These are phyloP conservation scores for Agrotis segetum DNA, from an alignment of 2,888 invertebrate genomes.

Conservation along the genomic window DNA sequence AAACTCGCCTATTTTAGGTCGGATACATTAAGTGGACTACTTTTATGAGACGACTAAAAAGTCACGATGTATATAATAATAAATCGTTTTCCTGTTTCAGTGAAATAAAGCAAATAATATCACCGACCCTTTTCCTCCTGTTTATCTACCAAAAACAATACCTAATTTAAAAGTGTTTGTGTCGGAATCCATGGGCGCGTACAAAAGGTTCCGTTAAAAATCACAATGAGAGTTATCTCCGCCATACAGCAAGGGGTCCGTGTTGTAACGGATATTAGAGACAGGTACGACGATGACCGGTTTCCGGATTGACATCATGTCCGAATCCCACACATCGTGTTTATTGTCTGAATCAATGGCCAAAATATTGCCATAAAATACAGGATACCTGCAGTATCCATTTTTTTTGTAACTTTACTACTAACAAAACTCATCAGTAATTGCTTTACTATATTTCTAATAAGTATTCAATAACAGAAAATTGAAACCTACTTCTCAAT, in stretches of 20 bases:
- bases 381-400: too few relatives aligned
- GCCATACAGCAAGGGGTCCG: constrained; percentile 19
- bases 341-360: constrained; percentile 20
- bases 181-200: neutral
- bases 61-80: too few relatives aligned
- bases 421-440: neutral
- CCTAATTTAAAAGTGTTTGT: constrained; percentile 2
- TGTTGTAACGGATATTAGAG: constrained; percentile 45
- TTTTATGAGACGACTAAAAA: too few relatives aligned
- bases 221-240: constrained; percentile 18
- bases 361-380: neutral
- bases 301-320: constrained; percentile 38
- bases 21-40: too few relatives aligned
- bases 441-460: neutral
- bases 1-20: too few relatives aligned
- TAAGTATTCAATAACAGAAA: too few relatives aligned
- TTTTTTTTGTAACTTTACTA: neutral
- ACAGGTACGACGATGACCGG: constrained; percentile 27
- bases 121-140: neutral
- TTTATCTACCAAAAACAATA: constrained; percentile 19
- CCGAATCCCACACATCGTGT: constrained; percentile 2
- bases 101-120: constrained; percentile 6
- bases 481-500: neutral
- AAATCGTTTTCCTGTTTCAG: constrained; percentile 3
- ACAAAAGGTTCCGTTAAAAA: constrained; percentile 14